A percentile compares a stretch with the other conserved stretches of the same genome.
phyloP scores from a whole-genome alignment of 37 sponge, comb jelly and placozoan genomes.

The Lycopodina hypogea region DNA sequence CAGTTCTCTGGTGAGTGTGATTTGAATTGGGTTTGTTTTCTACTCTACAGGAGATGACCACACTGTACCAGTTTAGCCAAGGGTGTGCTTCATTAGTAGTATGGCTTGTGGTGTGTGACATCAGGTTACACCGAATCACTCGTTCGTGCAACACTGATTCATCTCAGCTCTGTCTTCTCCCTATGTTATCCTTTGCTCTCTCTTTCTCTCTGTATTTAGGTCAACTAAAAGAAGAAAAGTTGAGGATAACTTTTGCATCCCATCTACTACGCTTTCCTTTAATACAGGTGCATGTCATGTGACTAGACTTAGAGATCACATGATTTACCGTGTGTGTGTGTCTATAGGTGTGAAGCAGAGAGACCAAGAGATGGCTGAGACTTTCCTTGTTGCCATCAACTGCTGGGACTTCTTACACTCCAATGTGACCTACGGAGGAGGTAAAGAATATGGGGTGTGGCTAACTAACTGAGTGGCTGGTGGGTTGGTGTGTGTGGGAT shows the following conservation, averaged over 20 bases:
- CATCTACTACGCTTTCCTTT: conserved; percentile 18
- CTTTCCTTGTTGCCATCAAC: conserved; percentile 67
- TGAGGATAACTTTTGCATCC: conserved; percentile 29
- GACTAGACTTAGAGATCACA: neutral
- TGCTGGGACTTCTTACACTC: conserved; percentile 87
- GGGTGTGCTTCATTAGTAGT: too few species aligned
- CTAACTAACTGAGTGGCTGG: neutral
- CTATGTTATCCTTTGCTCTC: neutral
- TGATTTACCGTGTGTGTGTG: neutral
- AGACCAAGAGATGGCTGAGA: conserved; percentile 53
- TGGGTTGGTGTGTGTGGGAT: neutral
- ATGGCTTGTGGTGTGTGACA: too few species aligned
- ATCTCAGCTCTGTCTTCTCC: neutral
- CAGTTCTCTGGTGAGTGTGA: too few species aligned
- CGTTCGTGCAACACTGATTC: too few species aligned
- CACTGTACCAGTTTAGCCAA: too few species aligned
- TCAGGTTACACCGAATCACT: too few species aligned
- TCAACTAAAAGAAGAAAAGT: conserved; percentile 40
- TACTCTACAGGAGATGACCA: too few species aligned
- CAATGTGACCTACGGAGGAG: conserved; percentile 70
- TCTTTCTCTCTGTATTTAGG: neutral
- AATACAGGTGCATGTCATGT: conserved; percentile 24
- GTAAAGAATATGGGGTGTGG: conserved; percentile 12
- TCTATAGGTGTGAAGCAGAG: neutral
- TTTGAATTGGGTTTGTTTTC: too few species aligned